phyloP scores from a whole-genome alignment of 2,113 vertebrate species.

The Orycteropus afer region DNA sequence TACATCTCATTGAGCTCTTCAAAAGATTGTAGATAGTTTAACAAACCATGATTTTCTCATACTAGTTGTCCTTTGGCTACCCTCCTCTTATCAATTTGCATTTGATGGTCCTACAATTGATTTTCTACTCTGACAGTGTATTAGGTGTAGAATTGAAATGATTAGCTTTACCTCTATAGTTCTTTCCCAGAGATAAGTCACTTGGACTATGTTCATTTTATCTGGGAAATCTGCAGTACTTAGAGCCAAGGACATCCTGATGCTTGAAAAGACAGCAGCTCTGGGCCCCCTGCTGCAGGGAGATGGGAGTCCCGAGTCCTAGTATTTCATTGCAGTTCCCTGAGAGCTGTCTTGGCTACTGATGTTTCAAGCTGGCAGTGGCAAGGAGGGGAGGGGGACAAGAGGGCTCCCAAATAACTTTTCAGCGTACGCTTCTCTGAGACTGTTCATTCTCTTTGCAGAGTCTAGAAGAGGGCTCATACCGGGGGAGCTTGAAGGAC shows the following conservation, averaged over 20 bases:
- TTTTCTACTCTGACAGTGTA: conserved; percentile 3
- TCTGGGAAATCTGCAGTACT: conserved; percentile 1
- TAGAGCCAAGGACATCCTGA: neutral
- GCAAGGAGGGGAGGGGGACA: neutral
- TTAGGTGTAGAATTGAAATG: neutral
- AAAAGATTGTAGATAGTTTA: neutral
- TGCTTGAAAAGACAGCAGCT: neutral
- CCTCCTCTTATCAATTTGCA: neutral
- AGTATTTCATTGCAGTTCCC: neutral
- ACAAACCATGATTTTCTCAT: neutral
- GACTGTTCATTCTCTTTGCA: conserved; percentile 79
- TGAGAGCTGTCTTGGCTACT: neutral
- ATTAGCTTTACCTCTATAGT: conserved; percentile 12
- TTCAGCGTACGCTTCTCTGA: conserved; percentile 15
- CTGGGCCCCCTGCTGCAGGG: neutral
- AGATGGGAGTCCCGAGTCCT: neutral
- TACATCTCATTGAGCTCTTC: neutral
- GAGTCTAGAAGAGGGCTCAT: conserved; percentile 94
- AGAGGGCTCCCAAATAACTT: neutral
- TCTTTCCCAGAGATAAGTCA: conserved; percentile 1
- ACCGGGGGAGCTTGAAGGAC: conserved; percentile 89
- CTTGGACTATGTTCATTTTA: conserved; percentile 24
- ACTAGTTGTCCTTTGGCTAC: neutral
- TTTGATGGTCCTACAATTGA: neutral
- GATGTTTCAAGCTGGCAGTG: neutral